Percentiles rank a stretch among this genome's conserved stretches.
These are phyloP conservation scores for Acanthosepion esculentum DNA, from an alignment of 2,888 invertebrate species.

Conservation along the genomic window DNA sequence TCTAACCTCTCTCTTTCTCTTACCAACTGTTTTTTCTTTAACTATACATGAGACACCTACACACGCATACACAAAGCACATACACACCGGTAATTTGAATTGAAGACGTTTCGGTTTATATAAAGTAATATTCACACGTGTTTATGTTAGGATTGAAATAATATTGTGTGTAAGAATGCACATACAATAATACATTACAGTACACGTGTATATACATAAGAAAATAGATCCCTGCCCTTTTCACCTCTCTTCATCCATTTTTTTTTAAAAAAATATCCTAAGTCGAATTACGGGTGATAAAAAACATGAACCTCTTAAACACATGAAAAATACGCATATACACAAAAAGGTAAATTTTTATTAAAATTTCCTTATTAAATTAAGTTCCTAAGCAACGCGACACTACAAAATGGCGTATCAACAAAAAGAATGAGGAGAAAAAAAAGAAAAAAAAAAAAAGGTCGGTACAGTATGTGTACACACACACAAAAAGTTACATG, in stretches of 20 bases:
- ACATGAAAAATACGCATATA: too few species aligned
- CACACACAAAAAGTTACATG: too few species aligned
- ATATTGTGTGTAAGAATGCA: background rate
- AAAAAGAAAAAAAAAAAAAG: background rate
- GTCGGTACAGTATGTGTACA: rapidly evolving
- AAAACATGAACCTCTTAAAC: too few species aligned
- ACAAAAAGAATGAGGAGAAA: background rate
- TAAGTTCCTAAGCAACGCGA: conserved; percentile 33
- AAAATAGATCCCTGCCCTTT: too few species aligned
- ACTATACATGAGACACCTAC: background rate
- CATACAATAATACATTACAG: too few species aligned
- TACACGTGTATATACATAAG: too few species aligned
- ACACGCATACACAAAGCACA: too few species aligned
- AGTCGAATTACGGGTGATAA: too few species aligned
- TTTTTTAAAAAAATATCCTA: too few species aligned
- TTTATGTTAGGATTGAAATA: background rate
- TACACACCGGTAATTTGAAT: background rate
- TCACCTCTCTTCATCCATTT: too few species aligned
- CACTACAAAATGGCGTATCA: conserved; percentile 1
- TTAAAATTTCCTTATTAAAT: background rate
- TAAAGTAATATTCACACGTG: background rate
- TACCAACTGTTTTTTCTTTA: background rate
- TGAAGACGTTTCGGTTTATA: background rate
- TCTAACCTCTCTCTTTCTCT: background rate
- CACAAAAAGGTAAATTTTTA: background rate